These are phyloP conservation scores for Miniopterus natalensis DNA, from an alignment of 2,113 vertebrate species.

Conservation along the genomic window DNA sequence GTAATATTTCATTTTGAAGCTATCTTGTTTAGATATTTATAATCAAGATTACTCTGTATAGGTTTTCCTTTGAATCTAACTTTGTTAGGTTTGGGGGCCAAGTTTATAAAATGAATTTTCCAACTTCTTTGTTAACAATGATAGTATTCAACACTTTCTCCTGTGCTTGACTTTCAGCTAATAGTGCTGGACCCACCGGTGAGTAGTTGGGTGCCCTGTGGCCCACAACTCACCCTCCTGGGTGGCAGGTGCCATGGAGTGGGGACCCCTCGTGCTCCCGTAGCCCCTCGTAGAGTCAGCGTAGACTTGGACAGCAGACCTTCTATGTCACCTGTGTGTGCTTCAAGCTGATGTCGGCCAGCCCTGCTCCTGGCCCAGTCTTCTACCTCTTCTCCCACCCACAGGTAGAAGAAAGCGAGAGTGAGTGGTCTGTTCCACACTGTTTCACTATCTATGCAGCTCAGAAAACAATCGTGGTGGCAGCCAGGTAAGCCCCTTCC, in stretches of 20 bases:
- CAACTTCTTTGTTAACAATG: not conserved
- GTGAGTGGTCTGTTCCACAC: constrained; percentile 93
- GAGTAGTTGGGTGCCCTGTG: constrained; percentile 85
- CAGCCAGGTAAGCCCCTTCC: constrained; percentile 92
- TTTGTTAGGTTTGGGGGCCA: not conserved
- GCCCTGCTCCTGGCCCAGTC: not conserved
- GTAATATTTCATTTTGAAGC: not conserved
- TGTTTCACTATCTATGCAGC: constrained; percentile 98
- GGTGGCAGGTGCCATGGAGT: not conserved
- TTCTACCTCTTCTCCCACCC: not conserved
- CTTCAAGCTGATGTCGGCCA: not conserved
- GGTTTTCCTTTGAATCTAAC: not conserved
- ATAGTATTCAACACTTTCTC: constrained; percentile 45
- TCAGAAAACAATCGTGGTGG: constrained; percentile 96
- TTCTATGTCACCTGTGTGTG: not conserved
- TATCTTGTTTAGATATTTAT: not conserved
- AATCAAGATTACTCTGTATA: not conserved
- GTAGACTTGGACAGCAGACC: not conserved
- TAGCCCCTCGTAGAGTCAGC: not conserved
- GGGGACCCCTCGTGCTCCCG: not conserved
- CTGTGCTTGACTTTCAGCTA: constrained; percentile 92
- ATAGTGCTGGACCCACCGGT: constrained; percentile 97
- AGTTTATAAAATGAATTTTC: not conserved
- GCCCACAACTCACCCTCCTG: not conserved
- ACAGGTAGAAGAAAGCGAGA: constrained; percentile 96